Evolutionary conservation across 2,113 vertebrate genomes (phyloP).

Genomic region (Prinia subflava): DNA sequence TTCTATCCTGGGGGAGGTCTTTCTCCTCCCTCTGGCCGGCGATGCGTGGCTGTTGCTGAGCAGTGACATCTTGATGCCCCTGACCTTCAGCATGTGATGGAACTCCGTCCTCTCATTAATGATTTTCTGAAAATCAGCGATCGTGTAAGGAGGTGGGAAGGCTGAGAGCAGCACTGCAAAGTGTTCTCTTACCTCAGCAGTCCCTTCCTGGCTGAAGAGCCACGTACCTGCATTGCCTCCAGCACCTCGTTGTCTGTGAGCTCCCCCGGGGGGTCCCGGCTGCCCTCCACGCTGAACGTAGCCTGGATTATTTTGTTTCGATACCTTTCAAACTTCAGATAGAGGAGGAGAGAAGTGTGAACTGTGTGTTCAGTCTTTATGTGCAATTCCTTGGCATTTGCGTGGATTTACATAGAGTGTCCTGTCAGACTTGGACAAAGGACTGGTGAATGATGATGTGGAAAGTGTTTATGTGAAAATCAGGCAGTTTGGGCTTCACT

Average conservation of each 20-base stretch:
- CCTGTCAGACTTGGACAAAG: background rate
- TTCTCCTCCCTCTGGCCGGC: background rate
- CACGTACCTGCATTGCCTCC: slow-evolving; percentile 66
- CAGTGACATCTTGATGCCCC: background rate
- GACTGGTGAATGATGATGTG: background rate
- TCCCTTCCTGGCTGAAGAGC: background rate
- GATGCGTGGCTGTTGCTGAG: background rate
- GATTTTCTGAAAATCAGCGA: slow-evolving; percentile 46
- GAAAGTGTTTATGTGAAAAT: background rate
- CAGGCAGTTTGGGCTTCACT: background rate
- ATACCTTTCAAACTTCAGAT: slow-evolving; percentile 66
- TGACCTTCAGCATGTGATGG: slow-evolving; percentile 53
- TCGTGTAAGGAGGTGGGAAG: background rate
- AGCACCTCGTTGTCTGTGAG: slow-evolving; percentile 58
- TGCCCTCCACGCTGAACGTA: background rate
- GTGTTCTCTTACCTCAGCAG: background rate
- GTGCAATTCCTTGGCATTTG: background rate
- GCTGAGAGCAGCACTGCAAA: background rate
- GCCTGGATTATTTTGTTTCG: slow-evolving; percentile 72
- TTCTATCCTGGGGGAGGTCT: background rate
- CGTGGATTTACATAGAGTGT: background rate
- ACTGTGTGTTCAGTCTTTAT: background rate
- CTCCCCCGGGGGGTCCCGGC: background rate
- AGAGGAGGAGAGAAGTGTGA: background rate
- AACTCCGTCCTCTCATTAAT: slow-evolving; percentile 58